Base-by-base conservation (phyloP, 2,797 vertebrate species). In the Nyctibius grandis region DNA sequence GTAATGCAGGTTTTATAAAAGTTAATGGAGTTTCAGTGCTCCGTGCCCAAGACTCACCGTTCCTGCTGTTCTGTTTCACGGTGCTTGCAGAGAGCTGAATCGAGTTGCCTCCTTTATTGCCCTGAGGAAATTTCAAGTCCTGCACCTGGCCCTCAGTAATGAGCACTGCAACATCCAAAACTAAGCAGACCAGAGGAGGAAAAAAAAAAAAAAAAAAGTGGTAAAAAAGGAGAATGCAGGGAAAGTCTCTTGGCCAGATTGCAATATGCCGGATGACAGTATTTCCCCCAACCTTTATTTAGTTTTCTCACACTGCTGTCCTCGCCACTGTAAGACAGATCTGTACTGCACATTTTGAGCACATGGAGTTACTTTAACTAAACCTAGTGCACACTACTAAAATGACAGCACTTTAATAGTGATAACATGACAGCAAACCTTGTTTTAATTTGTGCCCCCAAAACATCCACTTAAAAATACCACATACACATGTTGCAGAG, bases 121-220 rank as follows among this genome's bases (percentile, higher is more conserved):
- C 98, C 96, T 99, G 98, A 96, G 99, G 99, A 98, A 99, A 99
- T 97, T 98, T 99, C 96, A 99, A 99, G 97, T 99, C 99, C 96
- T 99, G 99, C 96, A 99, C 99, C 96, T 99, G 99, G 88, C 99
- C 99, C 93, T 99, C 99, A 22, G 99, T 99, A 97, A 99, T 99
- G 94, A 99, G 99, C 20, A 99, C 99, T 47, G 99, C 99, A 93
- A 99, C 99, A 96, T 99, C 99, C 93, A 99, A 98, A 97, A 99
- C 99, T 99, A 92, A 59, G 85, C 45, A 64, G 85, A 87, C 2
- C 50, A 86, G n/a, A 93, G 21, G 31, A n/a, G 60, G 50, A 45
- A 56, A 34, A 38, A 64, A 20, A 6, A 23, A 23, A 51, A 8
- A 31, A 22, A 44, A 69, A 12, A 29, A 17, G 12, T 10, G n/a